A percentile compares a stretch with the other conserved stretches of the same genome.
Conservation (phyloP, 37 sponge, comb jelly and placozoan genomes). For the Spongilla lacustris region DNA sequence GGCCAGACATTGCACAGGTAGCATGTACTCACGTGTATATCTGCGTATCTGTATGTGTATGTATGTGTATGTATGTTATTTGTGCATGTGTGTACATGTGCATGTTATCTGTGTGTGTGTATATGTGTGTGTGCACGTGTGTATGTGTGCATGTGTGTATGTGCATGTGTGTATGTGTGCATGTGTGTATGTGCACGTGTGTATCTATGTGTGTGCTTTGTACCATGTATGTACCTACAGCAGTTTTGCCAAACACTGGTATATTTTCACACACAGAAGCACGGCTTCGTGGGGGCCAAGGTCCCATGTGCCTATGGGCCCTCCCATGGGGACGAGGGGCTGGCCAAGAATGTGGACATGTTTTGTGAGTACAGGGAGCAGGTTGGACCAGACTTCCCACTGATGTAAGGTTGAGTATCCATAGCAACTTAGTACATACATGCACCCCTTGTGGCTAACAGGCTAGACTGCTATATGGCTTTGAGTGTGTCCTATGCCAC, state of each 20-base stretch:
- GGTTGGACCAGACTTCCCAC: conserved; percentile 86
- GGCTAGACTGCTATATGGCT: conserved; percentile 94
- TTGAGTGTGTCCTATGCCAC: conserved; percentile 79
- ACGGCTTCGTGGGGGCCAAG: conserved; percentile 91
- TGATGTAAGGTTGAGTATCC: conserved; percentile 61
- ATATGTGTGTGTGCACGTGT: too few species aligned
- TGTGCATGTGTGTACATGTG: too few species aligned
- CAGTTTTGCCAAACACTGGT: too few species aligned
- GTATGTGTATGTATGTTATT: not conserved
- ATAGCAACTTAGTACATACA: not conserved
- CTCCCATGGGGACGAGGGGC: conserved; percentile 74
- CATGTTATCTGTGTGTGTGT: too few species aligned
- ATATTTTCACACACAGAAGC: conserved; percentile 28
- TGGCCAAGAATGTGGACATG: conserved; percentile 71
- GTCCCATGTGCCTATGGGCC: conserved; percentile 88
- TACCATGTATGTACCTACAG: too few species aligned
- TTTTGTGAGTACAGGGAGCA: conserved; percentile 69
- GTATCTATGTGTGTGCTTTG: too few species aligned
- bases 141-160: too few species aligned
- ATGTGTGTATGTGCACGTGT: too few species aligned
- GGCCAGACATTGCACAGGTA: too few species aligned
- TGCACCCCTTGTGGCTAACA: conserved; percentile 9
- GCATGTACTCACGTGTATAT: not conserved
- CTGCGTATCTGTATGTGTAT: not conserved
- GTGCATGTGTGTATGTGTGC: too few species aligned